Conservation (phyloP, 2,797 vertebrate species). For the Pseudopleuronectes americanus region DNA sequence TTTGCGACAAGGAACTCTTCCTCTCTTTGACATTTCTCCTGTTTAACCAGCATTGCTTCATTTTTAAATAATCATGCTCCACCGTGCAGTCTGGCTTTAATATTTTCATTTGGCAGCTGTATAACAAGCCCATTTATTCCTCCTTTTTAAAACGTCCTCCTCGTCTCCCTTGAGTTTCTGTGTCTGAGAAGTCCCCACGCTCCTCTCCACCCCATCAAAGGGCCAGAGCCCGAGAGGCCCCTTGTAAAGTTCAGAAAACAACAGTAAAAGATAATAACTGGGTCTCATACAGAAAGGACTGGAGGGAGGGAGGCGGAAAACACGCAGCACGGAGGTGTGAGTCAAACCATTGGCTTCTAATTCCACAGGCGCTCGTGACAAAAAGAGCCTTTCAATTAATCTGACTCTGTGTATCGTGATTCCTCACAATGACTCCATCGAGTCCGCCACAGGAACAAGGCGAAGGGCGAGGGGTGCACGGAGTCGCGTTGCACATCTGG, state of each 20-base stretch:
- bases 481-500: slow-evolving; percentile 44
- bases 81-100: slow-evolving; percentile 59
- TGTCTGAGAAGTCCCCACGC: slow-evolving; percentile 56
- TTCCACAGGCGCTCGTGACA: slow-evolving; percentile 51
- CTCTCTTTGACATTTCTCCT: slow-evolving; percentile 36
- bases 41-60: slow-evolving; percentile 25
- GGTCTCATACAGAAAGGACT: slow-evolving; percentile 54
- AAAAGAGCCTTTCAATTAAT: slow-evolving; percentile 59
- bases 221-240: slow-evolving; percentile 66
- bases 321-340: slow-evolving; percentile 57
- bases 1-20: slow-evolving; percentile 33
- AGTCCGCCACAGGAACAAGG: slow-evolving; percentile 20
- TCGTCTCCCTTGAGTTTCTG: slow-evolving; percentile 26
- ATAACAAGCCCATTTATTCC: slow-evolving; percentile 56
- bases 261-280: slow-evolving; percentile 81
- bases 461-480: not conserved
- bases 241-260: slow-evolving; percentile 82
- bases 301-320: slow-evolving; percentile 22
- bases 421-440: slow-evolving; percentile 44
- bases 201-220: slow-evolving; percentile 73
- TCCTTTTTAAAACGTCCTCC: slow-evolving; percentile 45
- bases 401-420: slow-evolving; percentile 15
- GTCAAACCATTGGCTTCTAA: slow-evolving; percentile 65
- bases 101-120: slow-evolving; percentile 67
- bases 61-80: slow-evolving; percentile 27